Evolutionary conservation across 2,797 vertebrate species (phyloP).

Genomic region (Lycodopsis pacificus): DNA sequence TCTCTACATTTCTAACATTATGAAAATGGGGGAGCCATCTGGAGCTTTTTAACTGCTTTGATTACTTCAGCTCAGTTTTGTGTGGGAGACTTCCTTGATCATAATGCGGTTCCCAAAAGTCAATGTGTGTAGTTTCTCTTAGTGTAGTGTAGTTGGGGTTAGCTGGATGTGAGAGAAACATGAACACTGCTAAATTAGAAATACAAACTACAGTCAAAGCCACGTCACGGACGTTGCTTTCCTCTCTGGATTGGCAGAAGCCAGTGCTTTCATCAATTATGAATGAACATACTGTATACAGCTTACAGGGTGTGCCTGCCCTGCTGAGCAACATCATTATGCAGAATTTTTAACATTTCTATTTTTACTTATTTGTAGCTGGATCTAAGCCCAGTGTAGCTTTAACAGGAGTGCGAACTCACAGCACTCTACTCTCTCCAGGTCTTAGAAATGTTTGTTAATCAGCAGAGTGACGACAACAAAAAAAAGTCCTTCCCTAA

Average conservation of each 20-base stretch:
- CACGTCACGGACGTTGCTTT: slow-evolving; percentile 47
- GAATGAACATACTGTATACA: slow-evolving; percentile 64
- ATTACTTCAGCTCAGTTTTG: slow-evolving; percentile 28
- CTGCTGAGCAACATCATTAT: slow-evolving; percentile 60
- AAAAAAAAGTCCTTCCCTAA: slow-evolving; percentile 49
- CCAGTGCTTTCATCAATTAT: slow-evolving; percentile 72
- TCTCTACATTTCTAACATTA: slow-evolving; percentile 29
- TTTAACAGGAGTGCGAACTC: slow-evolving; percentile 31
- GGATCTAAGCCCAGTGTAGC: slow-evolving; percentile 6
- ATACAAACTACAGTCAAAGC: slow-evolving; percentile 34
- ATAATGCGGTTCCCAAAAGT: slow-evolving; percentile 23
- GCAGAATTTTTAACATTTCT: slow-evolving; percentile 52
- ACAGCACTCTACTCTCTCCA: slow-evolving; percentile 13
- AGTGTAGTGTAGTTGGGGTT: not conserved
- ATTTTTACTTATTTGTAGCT: slow-evolving; percentile 38
- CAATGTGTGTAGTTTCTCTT: not conserved
- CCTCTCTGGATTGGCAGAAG: slow-evolving; percentile 62
- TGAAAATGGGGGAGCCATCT: slow-evolving; percentile 45
- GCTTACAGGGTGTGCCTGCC: slow-evolving; percentile 30
- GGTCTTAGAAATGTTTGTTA: slow-evolving; percentile 54
- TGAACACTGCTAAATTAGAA: slow-evolving; percentile 38
- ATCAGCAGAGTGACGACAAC: slow-evolving; percentile 46
- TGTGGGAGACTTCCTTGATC: slow-evolving; percentile 36
- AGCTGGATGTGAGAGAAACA: slow-evolving; percentile 23
- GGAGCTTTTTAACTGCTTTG: slow-evolving; percentile 44